Evolutionary conservation across 2,113 vertebrate species (phyloP), one percentile per base, ranked within the genome.

Genomic region (Hystrix brachyura): DNA sequence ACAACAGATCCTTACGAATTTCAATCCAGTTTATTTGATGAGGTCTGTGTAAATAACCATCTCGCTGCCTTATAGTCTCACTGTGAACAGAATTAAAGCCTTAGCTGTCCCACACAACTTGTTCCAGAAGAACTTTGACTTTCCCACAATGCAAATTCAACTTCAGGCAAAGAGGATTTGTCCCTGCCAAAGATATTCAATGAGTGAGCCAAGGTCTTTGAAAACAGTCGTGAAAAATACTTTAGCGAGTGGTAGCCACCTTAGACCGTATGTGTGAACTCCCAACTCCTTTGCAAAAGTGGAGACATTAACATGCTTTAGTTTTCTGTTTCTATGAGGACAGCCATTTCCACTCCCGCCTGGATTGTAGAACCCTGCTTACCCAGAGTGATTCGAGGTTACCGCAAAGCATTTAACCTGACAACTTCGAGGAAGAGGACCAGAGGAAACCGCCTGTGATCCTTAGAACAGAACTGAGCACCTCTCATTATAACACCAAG

Each of bases 61-160:
- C 84, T 88, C 25, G 32, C 53, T 46, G 67, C 76, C 46, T 55
- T 85, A 93, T 53, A 43, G 18, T 48, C 43, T 78, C n/a, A 46
- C 25, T 53, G 72, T 76, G 87, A 76, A 72, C 15, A 59, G 19
- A 92, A 51, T 65, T 4, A 15, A 34, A 14, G 76, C 91, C 74
- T 82, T 72, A 57, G 53, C 76, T 82, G 74, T 18, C 81, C 69
- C 21, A 48, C 32, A 91, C 12, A 80, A 29, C 23, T 74, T 86
- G 29, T 53, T 67, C 64, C 27, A 38, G 78, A 72, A 48, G 46
- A 76, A 83, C 23, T 87, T 79, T 60, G 48, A 27, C 62, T 90
- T 82, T 69, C 57, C 48, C n/a, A 48, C 76, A 87, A 96, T 51
- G 46, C 43, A 55, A 79, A 48, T 79, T 92, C 25, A 93, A 17